Percentiles rank a stretch among this genome's conserved stretches.
Evolutionary conservation across 2,797 vertebrate species (phyloP).

Genomic region (Sebastes kiyomatsui): DNA sequence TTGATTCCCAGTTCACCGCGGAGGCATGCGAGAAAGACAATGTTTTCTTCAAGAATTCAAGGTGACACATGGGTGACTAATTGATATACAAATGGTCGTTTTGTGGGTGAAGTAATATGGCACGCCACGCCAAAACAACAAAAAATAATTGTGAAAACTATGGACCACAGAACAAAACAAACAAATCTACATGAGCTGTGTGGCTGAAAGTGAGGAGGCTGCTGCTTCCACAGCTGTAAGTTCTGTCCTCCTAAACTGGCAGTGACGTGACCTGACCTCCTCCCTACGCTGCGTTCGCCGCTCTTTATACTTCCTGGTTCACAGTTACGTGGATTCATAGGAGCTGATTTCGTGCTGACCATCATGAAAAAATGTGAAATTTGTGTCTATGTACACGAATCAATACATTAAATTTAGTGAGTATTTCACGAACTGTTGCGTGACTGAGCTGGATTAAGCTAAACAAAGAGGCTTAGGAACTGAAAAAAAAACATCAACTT

Average conservation of each 20-base stretch:
- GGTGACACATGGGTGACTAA: background rate
- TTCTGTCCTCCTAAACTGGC: background rate
- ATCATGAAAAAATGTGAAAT: too few relatives aligned
- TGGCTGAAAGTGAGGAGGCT: background rate
- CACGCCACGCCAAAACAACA: background rate
- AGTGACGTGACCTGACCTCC: background rate
- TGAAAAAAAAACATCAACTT: background rate
- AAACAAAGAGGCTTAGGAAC: slow-evolving; percentile 8
- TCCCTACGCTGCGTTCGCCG: too few relatives aligned
- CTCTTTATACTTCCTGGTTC: too few relatives aligned
- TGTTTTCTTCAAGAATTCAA: background rate
- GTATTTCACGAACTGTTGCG: too few relatives aligned
- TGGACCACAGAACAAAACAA: background rate
- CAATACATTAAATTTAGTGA: too few relatives aligned
- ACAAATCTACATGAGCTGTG: background rate
- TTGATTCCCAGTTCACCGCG: background rate
- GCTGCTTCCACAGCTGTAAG: background rate
- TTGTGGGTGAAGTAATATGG: background rate
- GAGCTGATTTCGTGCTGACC: too few relatives aligned
- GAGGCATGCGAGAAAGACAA: background rate
- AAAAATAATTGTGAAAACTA: background rate
- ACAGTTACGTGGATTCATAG: too few relatives aligned
- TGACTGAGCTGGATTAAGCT: background rate
- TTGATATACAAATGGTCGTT: background rate
- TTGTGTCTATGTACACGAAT: too few relatives aligned